Percentiles rank a stretch among this genome's conserved stretches.
Conservation (phyloP, 2,113 vertebrate genomes). For the Mirza zaza region DNA sequence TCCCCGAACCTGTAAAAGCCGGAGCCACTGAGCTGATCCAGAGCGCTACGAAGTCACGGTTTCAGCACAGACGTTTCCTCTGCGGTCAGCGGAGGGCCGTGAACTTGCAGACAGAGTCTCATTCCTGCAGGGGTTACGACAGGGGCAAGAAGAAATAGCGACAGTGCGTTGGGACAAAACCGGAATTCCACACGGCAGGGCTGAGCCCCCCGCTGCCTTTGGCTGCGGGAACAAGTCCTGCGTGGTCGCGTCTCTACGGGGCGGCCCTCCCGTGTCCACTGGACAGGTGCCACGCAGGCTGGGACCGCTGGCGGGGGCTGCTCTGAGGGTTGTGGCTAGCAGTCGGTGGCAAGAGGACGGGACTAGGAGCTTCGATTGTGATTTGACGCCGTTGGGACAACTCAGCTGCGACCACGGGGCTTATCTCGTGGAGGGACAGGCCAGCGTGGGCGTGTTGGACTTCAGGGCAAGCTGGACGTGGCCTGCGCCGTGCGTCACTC, state of each 20-base stretch:
- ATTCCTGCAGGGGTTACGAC: neutral
- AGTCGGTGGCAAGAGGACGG: neutral
- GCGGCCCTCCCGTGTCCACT: neutral
- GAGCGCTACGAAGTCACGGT: neutral
- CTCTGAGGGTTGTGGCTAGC: neutral
- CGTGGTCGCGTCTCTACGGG: neutral
- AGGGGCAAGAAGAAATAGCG: neutral
- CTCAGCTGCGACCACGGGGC: rapidly evolving
- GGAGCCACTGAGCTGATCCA: neutral
- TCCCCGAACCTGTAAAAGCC: neutral
- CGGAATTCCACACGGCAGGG: neutral
- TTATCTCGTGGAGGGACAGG: neutral
- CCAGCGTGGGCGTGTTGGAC: neutral
- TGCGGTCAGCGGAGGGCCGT: neutral
- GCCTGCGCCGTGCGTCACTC: neutral
- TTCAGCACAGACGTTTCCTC: neutral
- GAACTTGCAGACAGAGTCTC: neutral
- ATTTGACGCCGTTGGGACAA: neutral
- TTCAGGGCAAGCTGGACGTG: rapidly evolving
- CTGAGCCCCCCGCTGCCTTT: neutral
- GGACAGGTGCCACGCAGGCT: neutral
- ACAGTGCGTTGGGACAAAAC: neutral
- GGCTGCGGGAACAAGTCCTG: neutral
- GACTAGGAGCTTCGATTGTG: neutral
- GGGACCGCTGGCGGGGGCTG: neutral